A percentile compares a stretch with the other conserved stretches of the same genome.
Evolutionary conservation across 2,888 invertebrate genomes (phyloP).

Genomic region (Sylvicola cinctus): DNA sequence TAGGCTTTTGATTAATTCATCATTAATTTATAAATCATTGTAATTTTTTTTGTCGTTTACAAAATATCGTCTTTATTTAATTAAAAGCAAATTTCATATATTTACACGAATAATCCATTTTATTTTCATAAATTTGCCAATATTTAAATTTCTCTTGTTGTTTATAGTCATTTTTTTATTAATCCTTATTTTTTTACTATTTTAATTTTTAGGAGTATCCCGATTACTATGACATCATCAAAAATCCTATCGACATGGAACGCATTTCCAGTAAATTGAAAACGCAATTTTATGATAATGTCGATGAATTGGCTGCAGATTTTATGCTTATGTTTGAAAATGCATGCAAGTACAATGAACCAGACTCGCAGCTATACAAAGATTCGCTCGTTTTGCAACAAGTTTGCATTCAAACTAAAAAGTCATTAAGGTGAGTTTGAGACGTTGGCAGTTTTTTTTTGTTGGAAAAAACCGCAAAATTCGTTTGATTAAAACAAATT

Average conservation of each 20-base stretch:
- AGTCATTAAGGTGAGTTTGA: conserved; percentile 43
- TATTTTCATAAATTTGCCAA: too few species aligned
- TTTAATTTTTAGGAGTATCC: conserved; percentile 53
- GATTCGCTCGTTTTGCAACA: conserved; percentile 86
- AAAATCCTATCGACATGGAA: conserved; percentile 91
- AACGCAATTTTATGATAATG: conserved; percentile 48
- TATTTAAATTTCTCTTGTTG: too few species aligned
- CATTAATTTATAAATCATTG: too few species aligned
- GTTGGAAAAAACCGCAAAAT: conserved; percentile 1
- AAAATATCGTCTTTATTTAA: too few species aligned
- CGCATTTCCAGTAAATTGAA: conserved; percentile 75
- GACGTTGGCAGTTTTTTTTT: too few species aligned
- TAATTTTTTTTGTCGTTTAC: too few species aligned
- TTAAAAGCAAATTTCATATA: too few species aligned
- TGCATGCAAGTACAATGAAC: conserved; percentile 94
- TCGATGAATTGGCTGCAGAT: conserved; percentile 77
- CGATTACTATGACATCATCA: conserved; percentile 93
- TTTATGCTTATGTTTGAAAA: conserved; percentile 88
- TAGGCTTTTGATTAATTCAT: too few species aligned
- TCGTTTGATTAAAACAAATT: neutral
- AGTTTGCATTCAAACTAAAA: conserved; percentile 78
- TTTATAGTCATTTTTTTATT: too few species aligned
- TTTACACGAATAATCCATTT: too few species aligned
- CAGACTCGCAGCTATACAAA: conserved; percentile 92
- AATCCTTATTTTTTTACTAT: neutral